Base-by-base conservation (phyloP, 2,113 vertebrate genomes). In the Apodemus speciosus region DNA sequence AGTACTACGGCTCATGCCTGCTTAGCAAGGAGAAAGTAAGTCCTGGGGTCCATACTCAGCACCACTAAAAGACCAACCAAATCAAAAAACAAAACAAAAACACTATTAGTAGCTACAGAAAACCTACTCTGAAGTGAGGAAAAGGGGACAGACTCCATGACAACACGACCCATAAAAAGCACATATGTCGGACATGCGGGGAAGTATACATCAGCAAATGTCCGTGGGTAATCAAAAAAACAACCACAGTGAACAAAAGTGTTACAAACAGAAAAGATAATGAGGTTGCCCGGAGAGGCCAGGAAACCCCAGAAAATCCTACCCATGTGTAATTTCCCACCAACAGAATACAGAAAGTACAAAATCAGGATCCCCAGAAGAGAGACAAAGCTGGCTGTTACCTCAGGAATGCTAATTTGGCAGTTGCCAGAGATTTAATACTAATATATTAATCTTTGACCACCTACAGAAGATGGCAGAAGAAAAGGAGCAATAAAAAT, bases 371-470 rank as follows among this genome's bases (percentile, higher is more conserved):
- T 21, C 46, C 81, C 32, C 53, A 35, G 69, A 30, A 68, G 13
- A 80, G 6, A 46, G 76, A 62, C 2, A 7, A 3, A 0, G 25
- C 16, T 0, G 9, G 32, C 56, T 68, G 6, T 56, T 56, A 72
- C 21, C 25, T 2, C 6, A 27, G 21, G 23, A 60, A 40, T 16
- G 35, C 46, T 30, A 56, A 88, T 80, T 21, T 43, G 30, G 16
- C 87, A 21, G 90, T 23, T 53, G 72, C 23, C 86, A 77, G 58
- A 10, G 25, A 92, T 66, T 86, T 46, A 79, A 76, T 35, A 71
- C 58, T 51, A 87, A 1, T 68, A 76, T 94, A 95, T 89, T 68
- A 91, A 89, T 85, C 60, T 94, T 92, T 97, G 96, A 95, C 91
- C 95, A 83, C 66, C 64, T 86, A 69, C 2, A 23, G 81, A 14